Base-by-base conservation (phyloP, 2,888 invertebrate species). In the Tanaodytes sp. region DNA sequence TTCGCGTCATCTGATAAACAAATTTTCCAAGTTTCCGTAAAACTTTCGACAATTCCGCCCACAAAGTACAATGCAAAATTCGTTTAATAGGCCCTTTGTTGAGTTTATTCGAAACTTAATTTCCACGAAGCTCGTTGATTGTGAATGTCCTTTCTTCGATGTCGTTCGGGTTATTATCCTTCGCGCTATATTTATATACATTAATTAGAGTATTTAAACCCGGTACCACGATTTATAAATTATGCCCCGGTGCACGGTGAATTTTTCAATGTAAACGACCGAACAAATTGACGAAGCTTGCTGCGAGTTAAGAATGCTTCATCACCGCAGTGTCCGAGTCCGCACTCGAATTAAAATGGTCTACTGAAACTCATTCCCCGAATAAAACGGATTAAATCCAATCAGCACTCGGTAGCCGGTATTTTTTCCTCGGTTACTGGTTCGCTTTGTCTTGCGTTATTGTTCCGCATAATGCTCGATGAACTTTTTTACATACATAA, bases 321-420 rank as follows among this genome's bases (percentile, higher is more conserved):
- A 70, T 58, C 65, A 73, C 64, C 57, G n/a, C n/a, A 73, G 71
- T 57, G 71, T 73, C 48, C 64, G 58, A 61, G 58, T 20, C 54
- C 59, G 61, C 55, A n/a, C n/a, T 45, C 54, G 40, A 81, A 82
- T 82, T 82, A 80, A 82, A 82, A 82, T 80, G 81, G 79, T 78
- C 79, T 79, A 78, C 76, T 76, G 80, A 81, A 81, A 82, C 79
- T 82, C 82, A 82, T 82, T 82, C 80, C 73, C 76, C 76, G 79
- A 80, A 80, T 82, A 80, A 82, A 82, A 81, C 78, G 78, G 80
- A 81, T 82, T 81, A 82, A 76, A 80, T 79, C 78, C 81, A 82
- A 82, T 82, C 81, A 81, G 77, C 79, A 75, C 76, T 72, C 72
- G 52, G 46, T 12, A 46, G 57, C 54, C 37, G n/a, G n/a, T n/a